Conservation (phyloP, 2,113 vertebrate species). For the Ranitomeya imitator region DNA sequence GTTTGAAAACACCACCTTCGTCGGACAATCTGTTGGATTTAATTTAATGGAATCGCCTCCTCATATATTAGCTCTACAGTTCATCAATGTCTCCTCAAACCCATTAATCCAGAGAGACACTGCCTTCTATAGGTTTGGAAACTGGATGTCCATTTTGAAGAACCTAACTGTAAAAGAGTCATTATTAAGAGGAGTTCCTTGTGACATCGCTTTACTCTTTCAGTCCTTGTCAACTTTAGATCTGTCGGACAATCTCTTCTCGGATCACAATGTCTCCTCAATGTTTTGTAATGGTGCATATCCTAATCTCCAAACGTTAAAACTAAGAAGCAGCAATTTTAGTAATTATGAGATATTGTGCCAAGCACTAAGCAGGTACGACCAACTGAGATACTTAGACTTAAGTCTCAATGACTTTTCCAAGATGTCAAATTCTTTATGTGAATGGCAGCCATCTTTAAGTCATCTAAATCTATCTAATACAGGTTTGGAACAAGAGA, state of each 20-base stretch:
- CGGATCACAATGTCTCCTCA: slow-evolving; percentile 36
- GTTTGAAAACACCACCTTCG: slow-evolving; percentile 65
- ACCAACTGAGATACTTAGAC: slow-evolving; percentile 57
- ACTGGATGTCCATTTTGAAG: slow-evolving; percentile 65
- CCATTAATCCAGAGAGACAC: neutral
- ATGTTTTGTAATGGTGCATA: slow-evolving; percentile 69
- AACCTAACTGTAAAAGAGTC: slow-evolving; percentile 63
- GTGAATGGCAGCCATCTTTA: slow-evolving; percentile 67
- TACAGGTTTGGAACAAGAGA: slow-evolving; percentile 62
- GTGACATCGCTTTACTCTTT: slow-evolving; percentile 60
- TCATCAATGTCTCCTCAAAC: slow-evolving; percentile 62
- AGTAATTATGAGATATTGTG: slow-evolving; percentile 63
- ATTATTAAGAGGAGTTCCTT: slow-evolving; percentile 61
- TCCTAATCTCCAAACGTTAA: slow-evolving; percentile 64
- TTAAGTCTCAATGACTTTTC: slow-evolving; percentile 71
- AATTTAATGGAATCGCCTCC: neutral
- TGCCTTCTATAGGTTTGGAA: slow-evolving; percentile 60
- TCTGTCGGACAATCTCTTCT: slow-evolving; percentile 68
- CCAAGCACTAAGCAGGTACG: slow-evolving; percentile 32
- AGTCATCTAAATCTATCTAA: slow-evolving; percentile 65
- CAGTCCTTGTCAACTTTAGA: slow-evolving; percentile 62
- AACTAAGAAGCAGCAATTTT: slow-evolving; percentile 62
- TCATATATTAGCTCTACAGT: slow-evolving; percentile 62
- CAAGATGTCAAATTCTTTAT: neutral
- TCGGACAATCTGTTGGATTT: slow-evolving; percentile 38